phyloP scores from a whole-genome alignment of 2,797 vertebrate genomes.

The Clarias platycephalus region DNA sequence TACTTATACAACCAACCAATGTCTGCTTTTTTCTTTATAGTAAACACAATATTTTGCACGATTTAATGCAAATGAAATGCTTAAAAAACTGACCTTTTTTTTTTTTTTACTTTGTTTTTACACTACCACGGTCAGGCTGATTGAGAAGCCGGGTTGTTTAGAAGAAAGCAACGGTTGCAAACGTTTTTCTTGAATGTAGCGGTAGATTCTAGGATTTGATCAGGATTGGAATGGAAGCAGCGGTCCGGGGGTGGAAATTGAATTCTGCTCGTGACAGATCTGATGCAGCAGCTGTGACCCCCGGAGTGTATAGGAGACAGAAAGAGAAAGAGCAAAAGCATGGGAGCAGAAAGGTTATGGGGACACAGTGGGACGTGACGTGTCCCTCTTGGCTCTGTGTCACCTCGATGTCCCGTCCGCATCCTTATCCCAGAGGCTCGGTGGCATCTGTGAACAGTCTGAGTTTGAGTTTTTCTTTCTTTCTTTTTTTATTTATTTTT shows the following conservation, averaged over 20 bases:
- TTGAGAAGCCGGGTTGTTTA: background rate
- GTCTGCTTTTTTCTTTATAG: background rate
- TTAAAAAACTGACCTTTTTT: background rate
- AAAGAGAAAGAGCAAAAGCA: slow-evolving; percentile 31
- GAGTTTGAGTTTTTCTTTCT: background rate
- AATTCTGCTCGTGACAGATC: slow-evolving; percentile 26
- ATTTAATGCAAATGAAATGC: background rate
- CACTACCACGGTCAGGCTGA: background rate
- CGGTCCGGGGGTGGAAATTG: slow-evolving; percentile 15
- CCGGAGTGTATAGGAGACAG: slow-evolving; percentile 4
- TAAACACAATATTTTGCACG: background rate
- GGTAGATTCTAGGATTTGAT: slow-evolving; percentile 4
- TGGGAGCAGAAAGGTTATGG: slow-evolving; percentile 24
- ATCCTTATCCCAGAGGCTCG: background rate
- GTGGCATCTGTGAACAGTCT: slow-evolving; percentile 5
- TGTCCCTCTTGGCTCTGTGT: slow-evolving; percentile 1
- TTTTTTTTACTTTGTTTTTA: background rate
- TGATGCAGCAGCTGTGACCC: slow-evolving; percentile 26
- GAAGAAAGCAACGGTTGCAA: background rate
- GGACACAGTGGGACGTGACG: slow-evolving; percentile 18
- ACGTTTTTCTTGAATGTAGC: background rate
- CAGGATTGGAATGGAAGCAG: slow-evolving; percentile 13
- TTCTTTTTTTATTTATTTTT: background rate
- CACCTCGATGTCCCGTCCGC: background rate
- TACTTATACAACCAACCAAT: background rate